Evolutionary conservation across 2,113 vertebrate species (phyloP), one percentile per base, ranked within the genome.

Genomic region (Phylloscopus trochilus): DNA sequence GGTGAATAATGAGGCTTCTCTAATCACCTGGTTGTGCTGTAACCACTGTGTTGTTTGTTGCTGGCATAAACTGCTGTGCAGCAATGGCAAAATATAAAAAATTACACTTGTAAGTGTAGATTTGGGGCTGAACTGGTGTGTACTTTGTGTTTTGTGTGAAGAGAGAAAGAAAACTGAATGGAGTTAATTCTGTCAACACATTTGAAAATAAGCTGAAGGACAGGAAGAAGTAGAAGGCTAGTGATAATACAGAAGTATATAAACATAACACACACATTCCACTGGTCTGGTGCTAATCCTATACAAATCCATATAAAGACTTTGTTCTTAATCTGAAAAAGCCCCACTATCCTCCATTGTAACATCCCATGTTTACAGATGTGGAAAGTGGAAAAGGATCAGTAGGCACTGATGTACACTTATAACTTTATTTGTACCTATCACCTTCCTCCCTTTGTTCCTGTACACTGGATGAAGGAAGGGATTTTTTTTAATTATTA

Each of bases 1-100:
- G 24, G 41, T 93, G 56, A 95, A 95, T 96, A 97, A 94, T 80
- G 80, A 91, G 92, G 31, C 37, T 94, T 87, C 78, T 90, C 58
- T 95, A 94, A 94, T 95, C 94, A 97, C 35, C 81, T 95, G 56
- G 64, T 94, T 91, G 67, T 88, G 39, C 53, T 93, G 8, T 46
- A 94, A 72, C 49, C 89, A 41, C 76, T 69, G 30, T 85, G 91
- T 39, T 92, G 37, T 79, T 88, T 91, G 73, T 58, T 46, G 52
- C 64, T 83, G 41, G 7, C 17, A 82, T 63, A 78, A 87, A 89
- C 90, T 86, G 55, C 64, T 69, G 37, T 27, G 43, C 89, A 84
- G 53, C 37, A 46, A 17, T 4, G 17, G 23, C 81, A 93, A 63
- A 86, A 3, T 9, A 24, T 27, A 43, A 68, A 81, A 89, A 55